Base-by-base conservation (phyloP, 23 tunicate genomes). In the Oikopleura dioica region DNA sequence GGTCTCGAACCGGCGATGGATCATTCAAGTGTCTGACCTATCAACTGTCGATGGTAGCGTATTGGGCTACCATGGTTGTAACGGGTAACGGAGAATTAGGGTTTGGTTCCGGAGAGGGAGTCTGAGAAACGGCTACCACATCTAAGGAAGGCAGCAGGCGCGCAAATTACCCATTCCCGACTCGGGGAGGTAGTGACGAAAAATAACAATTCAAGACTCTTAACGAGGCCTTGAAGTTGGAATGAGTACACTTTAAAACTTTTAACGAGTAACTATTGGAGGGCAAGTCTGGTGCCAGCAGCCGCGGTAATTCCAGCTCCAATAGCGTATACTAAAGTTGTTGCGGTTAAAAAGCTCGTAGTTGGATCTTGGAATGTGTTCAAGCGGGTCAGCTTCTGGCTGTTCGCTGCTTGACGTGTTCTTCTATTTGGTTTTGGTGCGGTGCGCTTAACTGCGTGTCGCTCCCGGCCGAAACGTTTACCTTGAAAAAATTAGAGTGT, bases 91-190 rank as follows among this genome's bases (percentile, higher is more conserved):
- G 81, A 75, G 81, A 82, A 82, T 82, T 78, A 79, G 85, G 81
- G 85, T 79, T 79, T 50, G 81, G 68, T 81, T 77, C 83, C 83
- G 80, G 84, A 81, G 78, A 76, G 78, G 78, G 68, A 78, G 80
- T 78, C 81, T 79, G 79, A 77, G 79, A 79, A 79, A 79, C 86
- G 83, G 86, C 86, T 83, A 82, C 83, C 86, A 83, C 82, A 76
- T 83, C 79, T 79, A 83, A 83, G 86, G 86, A 81, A 83, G 86
- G 86, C 82, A 83, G 82, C 86, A 83, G 82, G 81, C 85, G 82
- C 83, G 86, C 79, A 75, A 83, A 79, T 83, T 83, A 83, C 79
- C 86, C 86, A 83, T 76, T 83, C 68, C 86, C 84, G 79, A 79
- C 82, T 26, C 79, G 84, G 80, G 84, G 83, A 83, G 86, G 86